Conservation (phyloP, 2,113 vertebrate species). For the Alaudala cheleensis region DNA sequence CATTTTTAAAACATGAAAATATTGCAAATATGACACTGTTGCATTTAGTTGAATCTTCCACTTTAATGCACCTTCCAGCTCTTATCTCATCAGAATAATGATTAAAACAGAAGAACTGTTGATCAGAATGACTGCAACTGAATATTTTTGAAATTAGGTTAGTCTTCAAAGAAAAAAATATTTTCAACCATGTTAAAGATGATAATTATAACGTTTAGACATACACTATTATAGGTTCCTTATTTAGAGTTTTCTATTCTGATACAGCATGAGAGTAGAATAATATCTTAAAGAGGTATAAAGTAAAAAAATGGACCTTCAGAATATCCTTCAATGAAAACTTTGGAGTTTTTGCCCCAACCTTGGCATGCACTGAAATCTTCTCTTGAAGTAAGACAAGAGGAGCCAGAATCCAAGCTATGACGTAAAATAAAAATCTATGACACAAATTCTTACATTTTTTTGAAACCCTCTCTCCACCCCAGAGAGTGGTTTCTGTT, state of each 20-base stretch:
- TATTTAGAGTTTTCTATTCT: neutral
- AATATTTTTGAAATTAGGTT: neutral
- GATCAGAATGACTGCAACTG: neutral
- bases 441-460: neutral
- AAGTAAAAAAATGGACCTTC: neutral
- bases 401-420: neutral
- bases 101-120: neutral
- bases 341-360: rapidly evolving
- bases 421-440: neutral
- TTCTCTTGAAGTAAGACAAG: neutral
- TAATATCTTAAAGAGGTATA: neutral
- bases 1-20: neutral
- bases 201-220: neutral
- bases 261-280: neutral
- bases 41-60: neutral
- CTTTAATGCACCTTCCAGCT: neutral
- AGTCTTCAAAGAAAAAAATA: neutral
- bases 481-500: neutral
- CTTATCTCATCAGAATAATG: neutral
- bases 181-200: neutral
- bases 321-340: neutral
- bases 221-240: neutral
- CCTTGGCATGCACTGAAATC: neutral
- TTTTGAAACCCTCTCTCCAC: neutral
- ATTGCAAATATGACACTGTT: neutral